Evolutionary conservation across 2,113 vertebrate species (phyloP).

Genomic region (Acrocephalus arundinaceus): DNA sequence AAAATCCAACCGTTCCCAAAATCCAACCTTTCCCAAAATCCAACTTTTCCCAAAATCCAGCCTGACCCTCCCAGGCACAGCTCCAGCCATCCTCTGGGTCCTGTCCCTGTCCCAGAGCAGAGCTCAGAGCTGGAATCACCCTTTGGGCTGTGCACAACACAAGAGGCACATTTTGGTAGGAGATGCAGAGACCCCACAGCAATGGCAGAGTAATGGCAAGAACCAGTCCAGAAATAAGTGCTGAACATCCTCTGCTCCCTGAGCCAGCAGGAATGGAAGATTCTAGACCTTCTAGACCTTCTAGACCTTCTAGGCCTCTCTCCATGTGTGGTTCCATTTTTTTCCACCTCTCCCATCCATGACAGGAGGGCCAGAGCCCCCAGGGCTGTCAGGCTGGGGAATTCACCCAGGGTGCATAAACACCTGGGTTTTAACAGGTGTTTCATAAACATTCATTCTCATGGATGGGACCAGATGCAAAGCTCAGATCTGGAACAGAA

Average conservation of each 20-base stretch:
- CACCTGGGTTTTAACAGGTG: too few species aligned
- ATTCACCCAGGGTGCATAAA: neutral
- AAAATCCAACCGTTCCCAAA: neutral
- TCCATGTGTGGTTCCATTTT: neutral
- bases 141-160: neutral
- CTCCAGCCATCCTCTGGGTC: neutral
- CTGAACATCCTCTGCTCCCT: neutral
- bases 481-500: neutral
- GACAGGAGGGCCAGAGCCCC: neutral
- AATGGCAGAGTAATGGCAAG: accelerated
- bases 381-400: neutral
- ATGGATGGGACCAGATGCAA: neutral
- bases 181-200: neutral
- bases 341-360: neutral
- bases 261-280: neutral
- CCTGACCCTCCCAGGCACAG: neutral
- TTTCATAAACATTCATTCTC: too few species aligned
- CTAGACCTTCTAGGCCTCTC: neutral
- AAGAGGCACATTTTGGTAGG: neutral
- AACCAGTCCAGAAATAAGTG: neutral
- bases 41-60: neutral
- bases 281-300: neutral
- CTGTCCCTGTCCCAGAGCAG: neutral
- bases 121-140: neutral
- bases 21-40: neutral